Evolutionary conservation across 2,888 invertebrate genomes (phyloP), one percentile per base, ranked within the genome.

Genomic region (Diaphora mendica): DNA sequence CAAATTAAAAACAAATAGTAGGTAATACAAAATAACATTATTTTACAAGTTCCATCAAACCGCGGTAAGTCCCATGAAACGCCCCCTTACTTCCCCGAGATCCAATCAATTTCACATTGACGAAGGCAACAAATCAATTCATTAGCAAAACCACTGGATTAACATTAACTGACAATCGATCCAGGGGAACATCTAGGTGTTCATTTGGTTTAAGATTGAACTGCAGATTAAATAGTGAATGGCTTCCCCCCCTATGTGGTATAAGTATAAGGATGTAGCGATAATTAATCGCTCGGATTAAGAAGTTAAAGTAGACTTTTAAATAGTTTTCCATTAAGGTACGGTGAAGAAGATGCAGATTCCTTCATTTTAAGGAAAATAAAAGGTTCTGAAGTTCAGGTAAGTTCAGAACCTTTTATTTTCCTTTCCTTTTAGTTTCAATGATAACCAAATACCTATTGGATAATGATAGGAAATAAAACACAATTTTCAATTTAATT

Each of bases 191-290:
- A 88, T 88, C 91, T 93, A 93, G 93, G 94, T 93, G 93, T 94
- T 93, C 94, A 94, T 94, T 94, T 94, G 93, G 92, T 89, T 93
- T 91, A 92, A 94, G 93, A 94, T 94, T 91, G 91, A 90, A 92
- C 92, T 92, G 88, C 78, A 92, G 94, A 94, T 95, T 93, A 93
- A 91, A 91, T 91, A 91, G 90, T 88, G 88, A 89, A 91, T 91
- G 91, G 89, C 89, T 88, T 88, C 87, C 86, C 88, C 87, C 90
- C 89, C 87, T 84, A 79, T 77, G 42, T 86, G 89, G 87, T 80
- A 67, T 75, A 86, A 85, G 77, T 74, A 11, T 62, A 11, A 67
- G 71, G 78, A 74, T n/a, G 2, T 39, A 68, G 82, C 85, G 85
- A 74, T 39, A 30, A 65, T 55, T 33, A 33, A 48, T 42, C 2